A percentile compares a stretch with the other conserved stretches of the same genome.
phyloP scores from a whole-genome alignment of 2,888 invertebrate genomes.

The Lithophane semibrunnea region DNA sequence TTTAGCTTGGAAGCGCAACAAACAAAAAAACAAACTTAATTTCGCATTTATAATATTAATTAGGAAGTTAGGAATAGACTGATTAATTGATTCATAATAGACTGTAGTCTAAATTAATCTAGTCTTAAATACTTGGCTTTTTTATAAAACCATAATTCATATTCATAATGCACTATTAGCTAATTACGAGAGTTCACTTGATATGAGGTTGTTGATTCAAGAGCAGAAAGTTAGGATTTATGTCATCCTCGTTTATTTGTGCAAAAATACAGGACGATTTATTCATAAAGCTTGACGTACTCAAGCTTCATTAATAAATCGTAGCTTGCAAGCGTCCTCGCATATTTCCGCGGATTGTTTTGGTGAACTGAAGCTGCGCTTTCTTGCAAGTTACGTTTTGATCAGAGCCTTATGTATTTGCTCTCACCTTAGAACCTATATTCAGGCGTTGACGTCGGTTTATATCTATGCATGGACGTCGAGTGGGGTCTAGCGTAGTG shows the following conservation, averaged over 20 bases:
- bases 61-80: too few relatives aligned
- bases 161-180: too few relatives aligned
- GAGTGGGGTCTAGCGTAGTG: neutral
- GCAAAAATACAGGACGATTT: neutral
- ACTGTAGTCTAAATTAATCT: too few relatives aligned
- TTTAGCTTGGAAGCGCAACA: too few relatives aligned
- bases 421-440: neutral
- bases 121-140: too few relatives aligned
- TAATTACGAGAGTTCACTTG: too few relatives aligned
- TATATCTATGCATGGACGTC: neutral
- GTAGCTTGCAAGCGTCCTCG: neutral
- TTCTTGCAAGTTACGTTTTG: neutral
- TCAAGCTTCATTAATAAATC: too few relatives aligned
- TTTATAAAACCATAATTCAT: too few relatives aligned
- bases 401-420: neutral
- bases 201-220: too few relatives aligned
- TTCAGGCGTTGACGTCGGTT: neutral
- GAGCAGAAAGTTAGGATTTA: neutral
- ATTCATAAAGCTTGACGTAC: neutral
- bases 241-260: neutral
- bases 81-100: too few relatives aligned
- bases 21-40: too few relatives aligned
- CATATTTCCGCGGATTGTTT: neutral
- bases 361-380: neutral
- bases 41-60: too few relatives aligned